Conservation (phyloP, 2,888 invertebrate species). For the Leptura quadrifasciata region DNA sequence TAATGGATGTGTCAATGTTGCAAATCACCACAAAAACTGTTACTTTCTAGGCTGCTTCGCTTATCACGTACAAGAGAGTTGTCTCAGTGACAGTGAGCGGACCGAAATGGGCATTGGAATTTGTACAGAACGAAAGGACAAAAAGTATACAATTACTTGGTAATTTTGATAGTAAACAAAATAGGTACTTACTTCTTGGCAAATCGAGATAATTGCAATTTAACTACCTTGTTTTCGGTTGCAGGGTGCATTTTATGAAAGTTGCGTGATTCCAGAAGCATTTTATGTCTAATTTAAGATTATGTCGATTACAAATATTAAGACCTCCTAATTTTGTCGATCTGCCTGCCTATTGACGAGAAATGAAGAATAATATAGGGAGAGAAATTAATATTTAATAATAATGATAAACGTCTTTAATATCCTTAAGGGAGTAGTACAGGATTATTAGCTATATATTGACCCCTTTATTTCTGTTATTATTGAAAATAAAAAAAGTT, state of each 20-base stretch:
- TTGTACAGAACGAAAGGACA: not conserved
- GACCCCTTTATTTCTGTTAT: too few species aligned
- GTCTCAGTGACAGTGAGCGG: not conserved
- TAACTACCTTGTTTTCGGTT: not conserved
- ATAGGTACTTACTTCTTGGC: not conserved
- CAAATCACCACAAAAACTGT: slow-evolving; percentile 7
- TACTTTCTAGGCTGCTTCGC: slow-evolving; percentile 5
- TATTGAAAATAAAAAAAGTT: too few species aligned
- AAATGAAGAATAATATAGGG: too few species aligned
- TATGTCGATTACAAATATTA: too few species aligned
- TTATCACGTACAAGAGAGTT: not conserved
- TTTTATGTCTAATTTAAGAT: too few species aligned
- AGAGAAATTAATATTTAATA: too few species aligned
- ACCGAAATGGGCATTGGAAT: slow-evolving; percentile 11
- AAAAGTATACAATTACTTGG: not conserved
- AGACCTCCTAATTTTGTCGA: too few species aligned
- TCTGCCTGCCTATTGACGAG: too few species aligned
- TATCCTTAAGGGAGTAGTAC: too few species aligned
- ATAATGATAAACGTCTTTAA: too few species aligned
- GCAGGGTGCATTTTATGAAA: not conserved
- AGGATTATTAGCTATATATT: too few species aligned
- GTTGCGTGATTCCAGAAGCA: not conserved
- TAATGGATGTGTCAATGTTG: slow-evolving; percentile 1
- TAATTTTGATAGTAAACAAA: not conserved
- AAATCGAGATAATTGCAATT: not conserved